Conservation (phyloP, 2,888 invertebrate species). For the Andrena bucephala region DNA sequence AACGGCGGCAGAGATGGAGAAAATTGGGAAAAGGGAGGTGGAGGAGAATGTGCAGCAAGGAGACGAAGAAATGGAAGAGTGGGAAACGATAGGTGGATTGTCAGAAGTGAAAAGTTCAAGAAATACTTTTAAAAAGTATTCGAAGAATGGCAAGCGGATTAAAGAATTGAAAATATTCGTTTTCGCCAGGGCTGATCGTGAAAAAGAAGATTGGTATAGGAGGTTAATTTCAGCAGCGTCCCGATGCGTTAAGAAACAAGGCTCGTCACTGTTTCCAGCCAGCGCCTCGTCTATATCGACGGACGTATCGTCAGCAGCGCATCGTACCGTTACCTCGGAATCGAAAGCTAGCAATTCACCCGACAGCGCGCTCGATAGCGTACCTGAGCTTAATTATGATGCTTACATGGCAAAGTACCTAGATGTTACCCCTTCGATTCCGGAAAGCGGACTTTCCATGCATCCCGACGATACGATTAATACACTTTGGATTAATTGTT, state of each 20-base stretch:
- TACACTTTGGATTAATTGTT: constrained; percentile 91
- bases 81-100: constrained; percentile 9
- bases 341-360: constrained; percentile 73
- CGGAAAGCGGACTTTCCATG: constrained; percentile 20
- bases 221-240: constrained; percentile 84
- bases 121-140: constrained; percentile 83
- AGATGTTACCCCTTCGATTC: constrained; percentile 64
- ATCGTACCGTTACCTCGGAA: constrained; percentile 69
- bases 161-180: constrained; percentile 86
- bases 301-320: constrained; percentile 26
- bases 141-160: constrained; percentile 76
- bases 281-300: neutral
- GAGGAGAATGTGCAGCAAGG: neutral
- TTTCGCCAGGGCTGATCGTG: constrained; percentile 93
- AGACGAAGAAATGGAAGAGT: constrained; percentile 17
- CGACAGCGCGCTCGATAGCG: constrained; percentile 70
- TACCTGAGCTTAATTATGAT: constrained; percentile 78
- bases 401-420: constrained; percentile 81
- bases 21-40: neutral
- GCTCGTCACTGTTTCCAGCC: constrained; percentile 67
- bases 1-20: neutral
- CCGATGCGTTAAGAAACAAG: constrained; percentile 14
- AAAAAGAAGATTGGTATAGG: constrained; percentile 95
- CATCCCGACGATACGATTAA: constrained; percentile 86
- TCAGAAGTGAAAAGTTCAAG: constrained; percentile 74